phyloP scores from a whole-genome alignment of 2,888 invertebrate species.

The Platerodrilus igneus region DNA sequence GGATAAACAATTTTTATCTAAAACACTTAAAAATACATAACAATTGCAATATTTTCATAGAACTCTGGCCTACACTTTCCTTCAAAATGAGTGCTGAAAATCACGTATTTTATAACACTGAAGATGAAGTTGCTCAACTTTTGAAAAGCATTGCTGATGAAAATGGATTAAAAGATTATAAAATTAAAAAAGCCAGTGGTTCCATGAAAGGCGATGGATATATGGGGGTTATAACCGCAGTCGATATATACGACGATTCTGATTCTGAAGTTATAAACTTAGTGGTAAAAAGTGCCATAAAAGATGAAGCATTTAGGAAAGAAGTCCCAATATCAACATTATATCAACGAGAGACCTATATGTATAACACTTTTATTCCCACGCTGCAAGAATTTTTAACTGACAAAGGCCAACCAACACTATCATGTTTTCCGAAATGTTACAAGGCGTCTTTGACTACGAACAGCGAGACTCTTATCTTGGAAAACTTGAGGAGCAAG shows the following conservation, averaged over 20 bases:
- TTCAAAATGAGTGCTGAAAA: no score
- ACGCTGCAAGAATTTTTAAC: slow-evolving; percentile 2
- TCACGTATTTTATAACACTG: no score
- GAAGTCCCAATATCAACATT: background rate
- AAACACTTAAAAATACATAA: no score
- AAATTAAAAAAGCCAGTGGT: slow-evolving; percentile 18
- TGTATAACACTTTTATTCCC: slow-evolving; percentile 2
- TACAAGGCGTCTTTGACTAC: background rate
- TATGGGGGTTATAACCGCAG: slow-evolving; percentile 29
- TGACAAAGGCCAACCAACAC: background rate
- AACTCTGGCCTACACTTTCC: no score
- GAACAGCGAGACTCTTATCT: slow-evolving; percentile 26
- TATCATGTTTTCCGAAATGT: slow-evolving; percentile 1
- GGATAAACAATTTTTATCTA: no score
- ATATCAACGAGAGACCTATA: slow-evolving; percentile 5
- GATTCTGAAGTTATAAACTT: slow-evolving; percentile 14
- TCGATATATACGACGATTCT: slow-evolving; percentile 21
- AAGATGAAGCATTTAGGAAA: slow-evolving; percentile 1
- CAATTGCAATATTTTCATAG: no score
- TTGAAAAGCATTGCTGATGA: slow-evolving; percentile 8
- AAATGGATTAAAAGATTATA: slow-evolving; percentile 13
- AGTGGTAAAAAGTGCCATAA: slow-evolving; percentile 17
- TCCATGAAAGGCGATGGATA: slow-evolving; percentile 32
- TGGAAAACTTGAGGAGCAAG: slow-evolving; percentile 33
- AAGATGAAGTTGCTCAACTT: no score